A percentile compares a stretch with the other conserved stretches of the same genome.
Conservation (phyloP, 2,888 invertebrate genomes). For the Tetragonisca angustula region DNA sequence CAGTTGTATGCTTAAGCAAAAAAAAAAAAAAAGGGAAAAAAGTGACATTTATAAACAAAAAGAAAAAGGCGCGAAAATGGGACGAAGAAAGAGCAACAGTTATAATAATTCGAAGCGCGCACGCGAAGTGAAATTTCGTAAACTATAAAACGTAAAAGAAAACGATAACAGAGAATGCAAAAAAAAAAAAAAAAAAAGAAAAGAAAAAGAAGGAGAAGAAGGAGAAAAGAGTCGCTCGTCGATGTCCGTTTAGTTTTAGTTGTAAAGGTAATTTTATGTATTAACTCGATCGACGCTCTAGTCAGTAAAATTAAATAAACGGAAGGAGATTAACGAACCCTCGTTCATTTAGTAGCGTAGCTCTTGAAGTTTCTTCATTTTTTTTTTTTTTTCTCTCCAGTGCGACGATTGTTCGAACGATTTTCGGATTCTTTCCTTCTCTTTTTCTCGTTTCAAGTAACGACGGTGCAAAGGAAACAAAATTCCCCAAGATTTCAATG, state of each 20-base stretch:
- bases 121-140: conserved; percentile 24
- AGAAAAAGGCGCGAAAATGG: neutral
- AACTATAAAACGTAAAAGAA: conserved; percentile 10
- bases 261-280: conserved; percentile 69
- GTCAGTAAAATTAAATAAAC: conserved; percentile 72
- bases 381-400: neutral
- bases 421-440: neutral
- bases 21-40: neutral
- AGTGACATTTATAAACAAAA: neutral
- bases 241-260: conserved; percentile 67
- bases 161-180: conserved; percentile 4
- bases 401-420: conserved; percentile 6
- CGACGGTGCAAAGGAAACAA: neutral
- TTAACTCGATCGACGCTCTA: conserved; percentile 69
- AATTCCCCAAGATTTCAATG: neutral
- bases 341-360: conserved; percentile 58
- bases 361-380: conserved; percentile 28
- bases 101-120: conserved; percentile 21
- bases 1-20: conserved; percentile 29
- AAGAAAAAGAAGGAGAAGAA: neutral
- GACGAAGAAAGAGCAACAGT: conserved; percentile 2
- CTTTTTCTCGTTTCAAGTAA: neutral
- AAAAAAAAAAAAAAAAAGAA: neutral
- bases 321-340: conserved; percentile 60
- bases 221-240: conserved; percentile 29